A percentile compares a stretch with the other conserved stretches of the same genome.
These are phyloP conservation scores for Cololabis saira DNA, from an alignment of 2,113 vertebrate genomes.

Conservation along the genomic window DNA sequence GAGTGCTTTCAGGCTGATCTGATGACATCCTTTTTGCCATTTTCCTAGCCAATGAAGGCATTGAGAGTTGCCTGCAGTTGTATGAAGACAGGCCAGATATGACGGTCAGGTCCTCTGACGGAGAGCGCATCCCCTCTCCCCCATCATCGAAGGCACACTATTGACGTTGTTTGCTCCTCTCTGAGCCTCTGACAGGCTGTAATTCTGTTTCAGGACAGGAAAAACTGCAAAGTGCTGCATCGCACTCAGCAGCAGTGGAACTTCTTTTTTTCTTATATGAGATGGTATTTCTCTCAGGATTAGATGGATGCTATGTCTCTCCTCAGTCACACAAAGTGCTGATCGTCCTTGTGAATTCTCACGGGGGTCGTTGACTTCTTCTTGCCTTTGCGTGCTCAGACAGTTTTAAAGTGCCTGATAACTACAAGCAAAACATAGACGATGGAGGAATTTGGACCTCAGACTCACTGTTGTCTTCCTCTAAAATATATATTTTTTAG, in stretches of 20 bases:
- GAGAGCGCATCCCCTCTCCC: slow-evolving; percentile 20
- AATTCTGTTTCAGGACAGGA: slow-evolving; percentile 49
- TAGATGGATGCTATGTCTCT: slow-evolving; percentile 24
- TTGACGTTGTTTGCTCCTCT: slow-evolving; percentile 32
- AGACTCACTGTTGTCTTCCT: slow-evolving; percentile 37
- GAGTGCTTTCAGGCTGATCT: background rate
- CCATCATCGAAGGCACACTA: slow-evolving; percentile 17
- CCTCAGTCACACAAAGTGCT: slow-evolving; percentile 27
- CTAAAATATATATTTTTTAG: slow-evolving; percentile 15
- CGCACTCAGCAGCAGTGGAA: slow-evolving; percentile 14
- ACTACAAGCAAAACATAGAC: slow-evolving; percentile 50
- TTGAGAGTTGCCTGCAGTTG: slow-evolving; percentile 22
- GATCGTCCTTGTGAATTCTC: slow-evolving; percentile 54
- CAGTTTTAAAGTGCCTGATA: slow-evolving; percentile 41
- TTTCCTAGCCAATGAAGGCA: slow-evolving; percentile 19
- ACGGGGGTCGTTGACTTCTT: slow-evolving; percentile 41
- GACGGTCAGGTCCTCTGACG: slow-evolving; percentile 21
- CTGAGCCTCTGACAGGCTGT: slow-evolving; percentile 56
- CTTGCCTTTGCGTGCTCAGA: slow-evolving; percentile 36
- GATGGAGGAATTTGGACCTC: slow-evolving; percentile 45
- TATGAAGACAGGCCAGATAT: slow-evolving; percentile 26
- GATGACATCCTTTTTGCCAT: slow-evolving; percentile 13
- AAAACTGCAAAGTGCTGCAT: slow-evolving; percentile 32
- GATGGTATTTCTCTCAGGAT: slow-evolving; percentile 32
- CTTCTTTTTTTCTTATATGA: slow-evolving; percentile 16